Conservation (phyloP, 1,140 invertebrate genomes). For the Parapsyche elsis region DNA sequence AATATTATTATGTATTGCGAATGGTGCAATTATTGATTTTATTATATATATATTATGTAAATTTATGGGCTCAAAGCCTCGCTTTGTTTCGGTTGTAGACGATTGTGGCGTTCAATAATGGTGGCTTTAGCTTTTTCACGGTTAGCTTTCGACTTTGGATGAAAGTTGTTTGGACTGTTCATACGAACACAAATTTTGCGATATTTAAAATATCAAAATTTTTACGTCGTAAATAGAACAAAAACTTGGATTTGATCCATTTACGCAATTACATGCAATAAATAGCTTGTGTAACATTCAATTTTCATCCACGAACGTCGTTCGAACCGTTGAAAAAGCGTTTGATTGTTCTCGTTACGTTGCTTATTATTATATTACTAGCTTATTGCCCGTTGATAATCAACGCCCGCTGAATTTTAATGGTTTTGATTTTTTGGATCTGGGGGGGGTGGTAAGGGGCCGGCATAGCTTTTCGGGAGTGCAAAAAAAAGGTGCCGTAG, state of each 20-base stretch:
- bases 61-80: slow-evolving; percentile 39
- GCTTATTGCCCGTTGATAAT: too few species aligned
- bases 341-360: slow-evolving; percentile 43
- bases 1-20: slow-evolving; percentile 37
- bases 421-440: too few species aligned
- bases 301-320: background rate
- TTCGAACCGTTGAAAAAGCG: background rate
- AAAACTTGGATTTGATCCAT: background rate
- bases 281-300: too few species aligned
- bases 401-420: too few species aligned
- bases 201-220: too few species aligned
- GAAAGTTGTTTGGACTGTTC: background rate
- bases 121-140: slow-evolving; percentile 33
- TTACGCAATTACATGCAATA: too few species aligned
- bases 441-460: too few species aligned
- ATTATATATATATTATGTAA: slow-evolving; percentile 23
- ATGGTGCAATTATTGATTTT: slow-evolving; percentile 40
- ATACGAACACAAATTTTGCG: background rate
- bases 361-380: slow-evolving; percentile 35
- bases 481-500: too few species aligned
- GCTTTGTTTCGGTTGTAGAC: slow-evolving; percentile 26
- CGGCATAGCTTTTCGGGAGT: too few species aligned
- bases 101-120: slow-evolving; percentile 21
- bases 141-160: background rate
- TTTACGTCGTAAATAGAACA: too few species aligned